A percentile compares a stretch with the other conserved stretches of the same genome.
Conservation (phyloP, 2,888 invertebrate genomes). For the Troglohyphantes excavatus region DNA sequence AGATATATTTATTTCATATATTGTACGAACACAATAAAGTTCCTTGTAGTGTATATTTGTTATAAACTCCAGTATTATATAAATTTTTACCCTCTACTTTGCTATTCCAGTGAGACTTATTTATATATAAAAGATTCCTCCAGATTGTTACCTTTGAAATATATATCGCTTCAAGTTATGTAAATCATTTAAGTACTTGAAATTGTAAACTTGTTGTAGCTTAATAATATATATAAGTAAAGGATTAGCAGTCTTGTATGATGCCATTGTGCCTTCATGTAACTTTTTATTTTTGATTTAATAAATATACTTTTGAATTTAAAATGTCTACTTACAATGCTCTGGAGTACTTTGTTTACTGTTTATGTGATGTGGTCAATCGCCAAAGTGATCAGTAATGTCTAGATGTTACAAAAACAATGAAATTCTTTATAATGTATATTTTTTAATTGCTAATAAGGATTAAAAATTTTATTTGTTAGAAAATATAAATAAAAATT, state of each 20-base stretch:
- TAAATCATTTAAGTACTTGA: not conserved
- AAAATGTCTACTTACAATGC: too few relatives aligned
- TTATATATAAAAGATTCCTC: not conserved
- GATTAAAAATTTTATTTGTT: too few relatives aligned
- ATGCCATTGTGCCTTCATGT: constrained; percentile 48
- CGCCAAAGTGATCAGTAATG: too few relatives aligned
- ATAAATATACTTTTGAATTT: not conserved
- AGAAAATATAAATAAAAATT: too few relatives aligned
- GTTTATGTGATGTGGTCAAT: too few relatives aligned
- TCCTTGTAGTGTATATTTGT: not conserved
- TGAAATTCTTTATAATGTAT: too few relatives aligned
- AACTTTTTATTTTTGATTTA: constrained; percentile 22
- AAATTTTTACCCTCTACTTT: not conserved
- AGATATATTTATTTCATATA: too few relatives aligned
- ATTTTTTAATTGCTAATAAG: too few relatives aligned
- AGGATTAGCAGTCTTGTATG: not conserved
- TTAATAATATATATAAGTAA: not conserved
- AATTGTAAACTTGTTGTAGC: not conserved
- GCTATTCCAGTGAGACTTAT: not conserved
- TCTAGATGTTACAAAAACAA: too few relatives aligned
- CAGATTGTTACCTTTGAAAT: not conserved
- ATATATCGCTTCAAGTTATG: not conserved
- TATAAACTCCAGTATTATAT: not conserved
- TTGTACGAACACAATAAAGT: not conserved
- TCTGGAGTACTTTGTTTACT: too few relatives aligned